Percentiles rank a stretch among this genome's conserved stretches.
These are phyloP conservation scores for Eupithecia exiguata DNA, from an alignment of 2,888 invertebrate species.

Conservation along the genomic window DNA sequence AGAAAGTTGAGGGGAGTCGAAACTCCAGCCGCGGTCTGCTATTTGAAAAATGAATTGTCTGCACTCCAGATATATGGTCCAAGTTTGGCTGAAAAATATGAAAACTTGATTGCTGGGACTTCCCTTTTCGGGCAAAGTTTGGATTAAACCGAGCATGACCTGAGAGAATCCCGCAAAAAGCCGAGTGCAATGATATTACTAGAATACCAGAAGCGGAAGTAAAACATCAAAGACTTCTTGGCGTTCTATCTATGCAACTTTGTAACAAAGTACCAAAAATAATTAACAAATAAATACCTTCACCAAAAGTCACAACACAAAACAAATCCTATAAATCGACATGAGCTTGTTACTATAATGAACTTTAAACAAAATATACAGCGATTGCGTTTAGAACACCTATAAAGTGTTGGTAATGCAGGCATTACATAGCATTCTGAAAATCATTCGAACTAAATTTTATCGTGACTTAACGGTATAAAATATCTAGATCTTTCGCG, in stretches of 20 bases:
- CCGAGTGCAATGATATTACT: slow-evolving; percentile 9
- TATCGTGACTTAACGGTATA: slow-evolving; percentile 43
- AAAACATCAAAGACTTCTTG: neutral
- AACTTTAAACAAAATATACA: slow-evolving; percentile 7
- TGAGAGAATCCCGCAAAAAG: slow-evolving; percentile 11
- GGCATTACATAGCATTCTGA: slow-evolving; percentile 23
- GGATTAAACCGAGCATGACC: slow-evolving; percentile 27
- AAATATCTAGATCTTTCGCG: slow-evolving; percentile 43
- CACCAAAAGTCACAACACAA: no score
- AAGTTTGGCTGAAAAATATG: slow-evolving; percentile 71
- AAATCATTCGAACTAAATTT: slow-evolving; percentile 34
- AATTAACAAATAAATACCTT: neutral
- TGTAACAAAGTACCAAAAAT: neutral
- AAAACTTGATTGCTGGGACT: slow-evolving; percentile 55
- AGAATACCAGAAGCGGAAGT: neutral
- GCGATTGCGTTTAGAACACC: slow-evolving; percentile 23
- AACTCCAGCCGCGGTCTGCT: slow-evolving; percentile 65
- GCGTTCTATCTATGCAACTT: neutral
- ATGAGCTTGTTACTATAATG: neutral
- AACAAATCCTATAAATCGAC: neutral
- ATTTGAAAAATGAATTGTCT: slow-evolving; percentile 83
- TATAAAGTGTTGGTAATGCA: slow-evolving; percentile 23
- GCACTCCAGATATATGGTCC: slow-evolving; percentile 76
- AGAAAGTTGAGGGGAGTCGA: slow-evolving; percentile 60
- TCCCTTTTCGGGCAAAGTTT: slow-evolving; percentile 35